Conservation (phyloP, 2,113 vertebrate species). For the Falcunculus frontatus region DNA sequence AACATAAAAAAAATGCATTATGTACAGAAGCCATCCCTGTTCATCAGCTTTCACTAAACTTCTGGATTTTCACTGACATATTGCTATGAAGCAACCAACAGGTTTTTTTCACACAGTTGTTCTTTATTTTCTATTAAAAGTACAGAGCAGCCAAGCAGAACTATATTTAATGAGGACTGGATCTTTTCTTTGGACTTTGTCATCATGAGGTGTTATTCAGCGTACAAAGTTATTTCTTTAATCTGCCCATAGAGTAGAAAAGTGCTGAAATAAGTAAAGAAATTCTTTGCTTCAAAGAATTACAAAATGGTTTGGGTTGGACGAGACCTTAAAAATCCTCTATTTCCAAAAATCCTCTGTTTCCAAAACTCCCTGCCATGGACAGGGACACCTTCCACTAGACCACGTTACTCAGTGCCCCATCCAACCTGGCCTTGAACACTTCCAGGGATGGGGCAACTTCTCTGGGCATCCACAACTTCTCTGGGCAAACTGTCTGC, state of each 20-base stretch:
- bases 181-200: constrained; percentile 48
- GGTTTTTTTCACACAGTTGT: constrained; percentile 7
- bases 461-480: background rate
- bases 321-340: background rate
- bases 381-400: background rate
- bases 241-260: background rate
- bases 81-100: constrained; percentile 33
- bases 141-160: constrained; percentile 45
- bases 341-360: background rate
- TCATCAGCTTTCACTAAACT: constrained; percentile 21
- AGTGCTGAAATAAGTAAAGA: constrained; percentile 9
- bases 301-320: background rate
- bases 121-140: constrained; percentile 57
- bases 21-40: constrained; percentile 4
- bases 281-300: background rate
- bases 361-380: fast-evolving
- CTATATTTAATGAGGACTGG: constrained; percentile 51
- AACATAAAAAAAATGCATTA: background rate
- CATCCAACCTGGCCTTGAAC: background rate
- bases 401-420: background rate
- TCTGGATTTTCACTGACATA: constrained; percentile 10
- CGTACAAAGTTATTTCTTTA: constrained; percentile 2
- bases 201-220: constrained; percentile 33
- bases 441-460: background rate
- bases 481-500: background rate